Conservation (phyloP, 2,797 vertebrate species). For the Xenentodon cancila region DNA sequence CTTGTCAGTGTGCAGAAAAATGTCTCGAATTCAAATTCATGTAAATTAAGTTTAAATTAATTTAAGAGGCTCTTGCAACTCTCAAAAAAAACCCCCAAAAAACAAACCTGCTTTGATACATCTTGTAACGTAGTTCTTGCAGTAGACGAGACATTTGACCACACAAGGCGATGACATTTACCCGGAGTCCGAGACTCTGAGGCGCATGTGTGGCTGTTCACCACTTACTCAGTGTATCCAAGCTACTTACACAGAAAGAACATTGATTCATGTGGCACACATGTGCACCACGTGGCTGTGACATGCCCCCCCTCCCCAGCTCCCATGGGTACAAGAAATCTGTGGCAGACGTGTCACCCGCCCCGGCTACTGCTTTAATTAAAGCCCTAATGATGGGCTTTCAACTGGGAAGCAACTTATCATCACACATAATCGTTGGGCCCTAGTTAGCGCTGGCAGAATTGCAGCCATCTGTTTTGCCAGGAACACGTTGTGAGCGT, state of each 20-base stretch:
- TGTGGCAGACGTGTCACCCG: conserved; percentile 65
- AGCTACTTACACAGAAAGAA: conserved; percentile 64
- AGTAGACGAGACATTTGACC: conserved; percentile 79
- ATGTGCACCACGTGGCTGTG: conserved; percentile 68
- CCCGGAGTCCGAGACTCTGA: conserved; percentile 57
- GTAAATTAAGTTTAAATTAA: conserved; percentile 14
- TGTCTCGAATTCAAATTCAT: conserved; percentile 14
- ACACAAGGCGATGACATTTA: conserved; percentile 76
- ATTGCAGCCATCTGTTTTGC: conserved; percentile 78
- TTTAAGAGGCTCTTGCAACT: conserved; percentile 27
- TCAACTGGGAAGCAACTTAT: conserved; percentile 74
- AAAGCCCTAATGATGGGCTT: conserved; percentile 77
- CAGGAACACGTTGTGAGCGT: conserved; percentile 71
- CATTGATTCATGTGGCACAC: conserved; percentile 69
- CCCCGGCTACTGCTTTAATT: conserved; percentile 75
- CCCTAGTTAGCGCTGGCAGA: conserved; percentile 69
- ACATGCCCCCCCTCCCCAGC: conserved; percentile 33
- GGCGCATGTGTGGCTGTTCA: conserved; percentile 58
- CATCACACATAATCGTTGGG: conserved; percentile 75
- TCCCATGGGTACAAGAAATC: conserved; percentile 57
- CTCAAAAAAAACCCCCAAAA: conserved; percentile 35
- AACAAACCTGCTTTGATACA: conserved; percentile 7
- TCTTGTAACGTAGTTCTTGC: conserved; percentile 21
- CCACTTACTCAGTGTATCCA: conserved; percentile 34
- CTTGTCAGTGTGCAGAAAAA: neutral